Percentiles rank a stretch among this genome's conserved stretches.
These are phyloP conservation scores for Sinocyclocheilus grahami DNA, from an alignment of 2,113 vertebrate genomes.

Conservation along the genomic window DNA sequence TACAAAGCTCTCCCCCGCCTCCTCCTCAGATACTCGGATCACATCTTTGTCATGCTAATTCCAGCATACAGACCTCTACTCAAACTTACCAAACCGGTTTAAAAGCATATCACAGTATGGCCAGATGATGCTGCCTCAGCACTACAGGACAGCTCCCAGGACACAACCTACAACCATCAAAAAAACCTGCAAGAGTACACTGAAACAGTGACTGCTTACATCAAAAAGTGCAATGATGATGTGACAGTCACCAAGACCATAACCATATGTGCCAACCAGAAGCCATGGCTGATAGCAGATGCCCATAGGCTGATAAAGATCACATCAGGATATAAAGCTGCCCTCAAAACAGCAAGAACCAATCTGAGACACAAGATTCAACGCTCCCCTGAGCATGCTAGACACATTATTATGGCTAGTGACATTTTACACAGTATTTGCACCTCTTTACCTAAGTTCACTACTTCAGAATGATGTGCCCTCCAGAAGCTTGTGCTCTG, in stretches of 20 bases:
- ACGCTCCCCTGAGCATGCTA: too few relatives aligned
- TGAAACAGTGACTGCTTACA: background rate
- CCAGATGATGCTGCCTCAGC: background rate
- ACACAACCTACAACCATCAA: background rate
- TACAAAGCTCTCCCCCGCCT: constrained; percentile 1
- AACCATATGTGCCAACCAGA: background rate
- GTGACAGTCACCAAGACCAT: background rate
- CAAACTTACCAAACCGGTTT: constrained; percentile 37
- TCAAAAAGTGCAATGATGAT: constrained; percentile 12
- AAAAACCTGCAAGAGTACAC: background rate
- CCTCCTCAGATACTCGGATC: background rate
- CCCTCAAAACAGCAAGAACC: background rate
- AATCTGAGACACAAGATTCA: background rate
- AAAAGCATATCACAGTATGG: background rate
- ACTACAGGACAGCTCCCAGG: background rate
- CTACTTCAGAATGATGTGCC: too few relatives aligned
- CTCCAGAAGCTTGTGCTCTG: too few relatives aligned
- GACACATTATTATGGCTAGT: too few relatives aligned
- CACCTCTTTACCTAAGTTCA: too few relatives aligned
- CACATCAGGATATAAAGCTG: background rate
- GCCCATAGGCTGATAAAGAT: background rate
- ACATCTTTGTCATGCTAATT: constrained; percentile 36
- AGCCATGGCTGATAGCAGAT: background rate
- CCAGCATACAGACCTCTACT: constrained; percentile 12
- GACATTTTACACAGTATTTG: too few relatives aligned